Conservation (phyloP, 2,797 vertebrate genomes). For the Mico argentatus region DNA sequence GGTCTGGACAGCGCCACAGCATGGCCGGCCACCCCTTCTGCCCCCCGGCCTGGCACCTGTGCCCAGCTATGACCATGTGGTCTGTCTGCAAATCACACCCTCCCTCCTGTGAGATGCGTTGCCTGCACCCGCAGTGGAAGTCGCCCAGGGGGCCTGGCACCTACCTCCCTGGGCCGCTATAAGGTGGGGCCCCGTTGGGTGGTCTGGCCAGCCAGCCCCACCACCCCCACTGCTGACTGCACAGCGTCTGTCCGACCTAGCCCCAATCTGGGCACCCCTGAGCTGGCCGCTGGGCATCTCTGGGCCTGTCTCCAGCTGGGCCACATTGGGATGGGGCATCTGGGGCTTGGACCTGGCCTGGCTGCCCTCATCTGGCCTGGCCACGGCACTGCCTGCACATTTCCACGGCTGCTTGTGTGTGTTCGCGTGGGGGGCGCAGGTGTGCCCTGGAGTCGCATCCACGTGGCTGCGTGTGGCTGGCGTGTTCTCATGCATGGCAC, state of each 20-base stretch:
- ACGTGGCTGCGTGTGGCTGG: neutral
- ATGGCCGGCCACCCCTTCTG: accelerated
- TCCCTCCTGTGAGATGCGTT: slow-evolving; percentile 1
- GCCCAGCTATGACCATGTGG: neutral
- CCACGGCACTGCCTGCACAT: accelerated
- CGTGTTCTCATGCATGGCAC: accelerated
- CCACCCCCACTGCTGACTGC: accelerated
- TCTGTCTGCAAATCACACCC: neutral
- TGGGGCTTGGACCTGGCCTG: neutral
- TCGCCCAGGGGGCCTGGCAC: neutral
- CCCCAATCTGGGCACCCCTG: too few species aligned
- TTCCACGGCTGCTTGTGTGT: accelerated
- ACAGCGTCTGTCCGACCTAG: accelerated
- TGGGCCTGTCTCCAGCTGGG: neutral
- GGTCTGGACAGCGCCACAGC: accelerated
- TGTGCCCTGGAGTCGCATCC: accelerated
- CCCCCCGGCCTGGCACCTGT: neutral
- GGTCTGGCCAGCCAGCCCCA: neutral
- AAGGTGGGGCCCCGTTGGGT: neutral
- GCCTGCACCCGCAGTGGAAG: accelerated
- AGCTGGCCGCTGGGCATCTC: neutral
- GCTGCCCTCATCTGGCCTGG: neutral
- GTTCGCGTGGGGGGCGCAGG: accelerated
- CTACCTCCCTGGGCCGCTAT: accelerated
- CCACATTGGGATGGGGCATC: neutral